These are phyloP conservation scores for Muscidifurax raptorellus DNA, from an alignment of 1,140 invertebrate genomes.

Conservation along the genomic window DNA sequence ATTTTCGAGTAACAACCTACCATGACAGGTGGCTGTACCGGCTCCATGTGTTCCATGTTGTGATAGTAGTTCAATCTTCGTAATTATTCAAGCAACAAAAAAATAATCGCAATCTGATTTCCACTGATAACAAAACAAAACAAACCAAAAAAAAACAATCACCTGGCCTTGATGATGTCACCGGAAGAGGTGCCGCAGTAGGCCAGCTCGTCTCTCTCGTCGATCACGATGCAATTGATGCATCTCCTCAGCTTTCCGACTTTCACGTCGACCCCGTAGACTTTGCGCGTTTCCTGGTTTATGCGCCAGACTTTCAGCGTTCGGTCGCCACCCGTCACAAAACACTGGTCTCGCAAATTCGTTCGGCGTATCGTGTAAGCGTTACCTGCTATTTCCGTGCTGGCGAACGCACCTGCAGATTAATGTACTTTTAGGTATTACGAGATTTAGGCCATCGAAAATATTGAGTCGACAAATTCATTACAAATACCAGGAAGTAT, in stretches of 20 bases:
- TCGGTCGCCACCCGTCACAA: constrained; percentile 84
- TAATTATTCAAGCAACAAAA: neutral
- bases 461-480: no score
- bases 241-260: constrained; percentile 82
- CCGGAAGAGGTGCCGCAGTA: constrained; percentile 91
- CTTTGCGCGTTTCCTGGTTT: constrained; percentile 80
- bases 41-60: constrained; percentile 75
- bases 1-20: constrained; percentile 83
- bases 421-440: constrained; percentile 43
- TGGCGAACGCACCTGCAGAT: constrained; percentile 75
- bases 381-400: constrained; percentile 81
- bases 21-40: constrained; percentile 77
- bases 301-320: constrained; percentile 87
- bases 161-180: constrained; percentile 79
- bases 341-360: constrained; percentile 78
- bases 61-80: constrained; percentile 80
- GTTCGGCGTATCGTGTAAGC: constrained; percentile 78
- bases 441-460: constrained; percentile 1
- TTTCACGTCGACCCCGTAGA: constrained; percentile 83
- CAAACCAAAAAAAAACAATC: neutral
- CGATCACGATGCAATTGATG: constrained; percentile 80
- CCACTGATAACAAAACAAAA: neutral
- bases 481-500: no score
- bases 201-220: constrained; percentile 81
- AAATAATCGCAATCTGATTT: neutral